Evolutionary conservation across 2,888 invertebrate species (phyloP).

Genomic region (Pilophorus perplexus): DNA sequence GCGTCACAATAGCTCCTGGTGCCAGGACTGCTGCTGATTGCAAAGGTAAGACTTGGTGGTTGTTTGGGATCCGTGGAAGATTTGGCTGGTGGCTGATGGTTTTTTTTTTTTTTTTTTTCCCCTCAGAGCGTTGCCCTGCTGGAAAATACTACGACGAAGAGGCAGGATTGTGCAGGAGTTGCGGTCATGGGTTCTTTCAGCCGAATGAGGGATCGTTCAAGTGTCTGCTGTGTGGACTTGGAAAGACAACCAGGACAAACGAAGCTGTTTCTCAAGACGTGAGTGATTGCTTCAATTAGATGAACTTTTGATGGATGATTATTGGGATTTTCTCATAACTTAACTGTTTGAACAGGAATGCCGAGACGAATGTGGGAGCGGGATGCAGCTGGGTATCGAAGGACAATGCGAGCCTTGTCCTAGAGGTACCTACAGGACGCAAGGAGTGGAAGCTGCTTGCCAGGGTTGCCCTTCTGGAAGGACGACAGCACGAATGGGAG

Average conservation of each 20-base stretch:
- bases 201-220: conserved; percentile 86
- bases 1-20: conserved; percentile 82
- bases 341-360: conserved; percentile 60
- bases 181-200: conserved; percentile 93
- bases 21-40: conserved; percentile 86
- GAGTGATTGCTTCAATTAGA: not conserved
- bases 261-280: conserved; percentile 78
- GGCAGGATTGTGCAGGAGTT: conserved; percentile 82
- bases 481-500: conserved; percentile 83
- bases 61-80: not conserved
- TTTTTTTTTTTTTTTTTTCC: conserved; percentile 50
- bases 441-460: conserved; percentile 86
- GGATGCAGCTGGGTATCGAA: conserved; percentile 79
- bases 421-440: conserved; percentile 79
- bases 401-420: conserved; percentile 93
- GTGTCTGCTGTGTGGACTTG: conserved; percentile 82
- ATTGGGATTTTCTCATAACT: not conserved
- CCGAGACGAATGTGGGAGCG: conserved; percentile 83
- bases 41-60: conserved; percentile 55
- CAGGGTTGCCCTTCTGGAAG: conserved; percentile 82
- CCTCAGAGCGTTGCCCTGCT: conserved; percentile 79
- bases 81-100: not conserved
- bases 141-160: conserved; percentile 91
- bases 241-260: conserved; percentile 85
- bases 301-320: too few relatives aligned